phyloP scores from a whole-genome alignment of 2,888 invertebrate species.

The Nowickia ferox region DNA sequence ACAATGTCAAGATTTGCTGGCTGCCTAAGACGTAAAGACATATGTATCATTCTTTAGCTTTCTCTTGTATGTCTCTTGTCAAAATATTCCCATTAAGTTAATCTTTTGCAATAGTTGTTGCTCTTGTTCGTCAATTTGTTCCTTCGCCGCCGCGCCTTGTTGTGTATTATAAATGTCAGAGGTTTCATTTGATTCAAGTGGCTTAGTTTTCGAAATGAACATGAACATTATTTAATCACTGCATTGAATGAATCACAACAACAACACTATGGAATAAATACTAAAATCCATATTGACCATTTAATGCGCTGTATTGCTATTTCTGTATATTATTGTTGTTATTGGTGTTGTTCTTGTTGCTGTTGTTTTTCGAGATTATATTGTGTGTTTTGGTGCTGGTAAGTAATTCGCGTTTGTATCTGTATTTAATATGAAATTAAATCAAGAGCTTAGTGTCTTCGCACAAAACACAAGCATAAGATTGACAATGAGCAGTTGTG shows the following conservation, averaged over 20 bases:
- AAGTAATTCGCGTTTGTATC: slow-evolving; percentile 54
- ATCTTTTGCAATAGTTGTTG: slow-evolving; percentile 38
- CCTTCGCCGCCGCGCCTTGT: neutral
- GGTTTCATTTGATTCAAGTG: slow-evolving; percentile 34
- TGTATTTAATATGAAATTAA: slow-evolving; percentile 60
- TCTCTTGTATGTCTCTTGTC: slow-evolving; percentile 40
- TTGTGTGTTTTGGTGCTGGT: slow-evolving; percentile 52
- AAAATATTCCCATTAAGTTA: slow-evolving; percentile 59
- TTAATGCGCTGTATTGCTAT: slow-evolving; percentile 25
- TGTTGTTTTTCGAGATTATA: slow-evolving; percentile 33
- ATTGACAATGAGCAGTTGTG: neutral
- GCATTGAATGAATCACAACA: slow-evolving; percentile 14
- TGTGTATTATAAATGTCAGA: slow-evolving; percentile 57
- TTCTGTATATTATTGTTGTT: slow-evolving; percentile 11
- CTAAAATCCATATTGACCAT: slow-evolving; percentile 45
- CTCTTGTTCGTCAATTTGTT: neutral
- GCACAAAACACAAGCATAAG: neutral
- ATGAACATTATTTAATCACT: slow-evolving; percentile 52
- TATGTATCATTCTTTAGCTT: neutral
- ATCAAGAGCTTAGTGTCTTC: slow-evolving; percentile 52
- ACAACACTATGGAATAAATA: slow-evolving; percentile 24
- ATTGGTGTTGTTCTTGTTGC: slow-evolving; percentile 1
- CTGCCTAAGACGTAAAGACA: neutral
- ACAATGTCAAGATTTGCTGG: neutral
- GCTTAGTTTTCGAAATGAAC: slow-evolving; percentile 9